Conservation (phyloP, 2,888 invertebrate genomes). For the Macrosoma leucophasiata region DNA sequence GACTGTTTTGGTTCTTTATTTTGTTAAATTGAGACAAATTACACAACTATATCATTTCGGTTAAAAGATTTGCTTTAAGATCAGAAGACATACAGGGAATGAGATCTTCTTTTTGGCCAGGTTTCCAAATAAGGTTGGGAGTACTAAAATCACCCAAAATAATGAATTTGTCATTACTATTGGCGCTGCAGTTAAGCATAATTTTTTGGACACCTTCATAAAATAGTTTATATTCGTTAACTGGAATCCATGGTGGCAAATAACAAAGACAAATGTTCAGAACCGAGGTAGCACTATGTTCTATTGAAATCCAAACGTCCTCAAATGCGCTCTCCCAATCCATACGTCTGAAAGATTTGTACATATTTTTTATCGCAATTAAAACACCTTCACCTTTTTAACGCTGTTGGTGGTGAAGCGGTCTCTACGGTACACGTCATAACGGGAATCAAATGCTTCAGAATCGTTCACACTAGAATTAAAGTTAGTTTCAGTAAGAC, state of each 20-base stretch:
- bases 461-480: no score
- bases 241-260: slow-evolving; percentile 7
- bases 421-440: slow-evolving; percentile 8
- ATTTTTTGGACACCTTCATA: slow-evolving; percentile 2
- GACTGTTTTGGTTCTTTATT: slow-evolving; percentile 5
- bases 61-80: slow-evolving; percentile 1
- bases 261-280: slow-evolving; percentile 10
- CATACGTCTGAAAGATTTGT: slow-evolving; percentile 5
- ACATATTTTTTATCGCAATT: slow-evolving; percentile 7
- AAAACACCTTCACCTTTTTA: slow-evolving; percentile 10
- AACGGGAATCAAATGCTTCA: no score
- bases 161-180: slow-evolving; percentile 1
- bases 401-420: slow-evolving; percentile 5
- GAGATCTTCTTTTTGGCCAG: neutral
- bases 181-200: neutral
- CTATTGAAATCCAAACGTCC: slow-evolving; percentile 7
- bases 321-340: slow-evolving; percentile 8
- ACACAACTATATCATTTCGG: slow-evolving; percentile 2
- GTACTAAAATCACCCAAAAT: no score
- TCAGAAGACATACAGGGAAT: neutral
- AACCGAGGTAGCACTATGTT: slow-evolving; percentile 1
- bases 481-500: no score
- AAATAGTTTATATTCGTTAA: slow-evolving; percentile 1
- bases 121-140: slow-evolving; percentile 5
- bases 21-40: slow-evolving; percentile 8